Evolutionary conservation across 2,797 vertebrate genomes (phyloP).

Genomic region (Alca torda): DNA sequence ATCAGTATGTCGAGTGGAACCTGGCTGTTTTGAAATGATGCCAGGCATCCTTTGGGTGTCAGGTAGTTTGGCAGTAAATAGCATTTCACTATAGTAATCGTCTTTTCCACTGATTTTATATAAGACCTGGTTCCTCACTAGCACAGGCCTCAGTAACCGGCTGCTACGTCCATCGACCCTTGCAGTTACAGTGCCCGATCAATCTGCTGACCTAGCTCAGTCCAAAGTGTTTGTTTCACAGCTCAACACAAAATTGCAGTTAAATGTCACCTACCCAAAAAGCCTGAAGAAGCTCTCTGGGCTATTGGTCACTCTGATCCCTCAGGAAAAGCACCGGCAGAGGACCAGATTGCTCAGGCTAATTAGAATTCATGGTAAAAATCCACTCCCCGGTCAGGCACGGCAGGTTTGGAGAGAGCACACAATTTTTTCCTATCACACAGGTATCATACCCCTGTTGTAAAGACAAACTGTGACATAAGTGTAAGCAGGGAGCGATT

Average conservation of each 20-base stretch:
- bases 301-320: neutral
- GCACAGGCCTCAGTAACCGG: neutral
- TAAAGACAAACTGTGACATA: rapidly evolving
- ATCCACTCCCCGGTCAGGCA: neutral
- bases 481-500: neutral
- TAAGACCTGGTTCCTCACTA: neutral
- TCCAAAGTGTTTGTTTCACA: neutral
- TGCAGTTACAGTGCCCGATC: neutral
- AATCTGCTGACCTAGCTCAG: neutral
- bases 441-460: neutral
- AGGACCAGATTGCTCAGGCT: neutral
- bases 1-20: neutral
- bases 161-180: neutral
- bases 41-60: neutral
- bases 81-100: neutral
- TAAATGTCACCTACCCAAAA: neutral
- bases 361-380: neutral
- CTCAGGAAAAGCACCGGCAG: neutral
- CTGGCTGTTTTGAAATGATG: neutral
- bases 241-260: neutral
- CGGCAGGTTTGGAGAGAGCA: neutral
- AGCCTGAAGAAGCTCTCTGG: neutral
- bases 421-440: rapidly evolving
- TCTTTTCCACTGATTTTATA: neutral
- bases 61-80: neutral